Percentiles rank a stretch among this genome's conserved stretches.
These are phyloP conservation scores for Orchesellides sinensis DNA, from an alignment of 2,888 invertebrate species.

Conservation along the genomic window DNA sequence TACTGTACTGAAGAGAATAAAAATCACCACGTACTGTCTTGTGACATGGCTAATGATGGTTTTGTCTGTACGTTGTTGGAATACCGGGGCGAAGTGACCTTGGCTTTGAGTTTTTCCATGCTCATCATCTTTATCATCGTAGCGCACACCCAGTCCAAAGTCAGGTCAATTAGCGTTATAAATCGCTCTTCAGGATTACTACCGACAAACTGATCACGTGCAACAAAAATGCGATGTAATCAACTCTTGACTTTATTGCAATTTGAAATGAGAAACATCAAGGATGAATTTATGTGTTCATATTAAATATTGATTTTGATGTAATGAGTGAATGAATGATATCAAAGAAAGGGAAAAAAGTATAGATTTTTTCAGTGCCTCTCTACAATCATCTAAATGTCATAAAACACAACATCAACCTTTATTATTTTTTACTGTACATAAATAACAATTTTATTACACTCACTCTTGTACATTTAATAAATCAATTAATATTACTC, in stretches of 20 bases:
- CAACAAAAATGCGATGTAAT: too few relatives aligned
- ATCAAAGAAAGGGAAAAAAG: neutral
- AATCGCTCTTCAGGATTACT: too few relatives aligned
- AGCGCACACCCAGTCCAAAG: too few relatives aligned
- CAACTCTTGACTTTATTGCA: neutral
- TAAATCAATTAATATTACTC: neutral
- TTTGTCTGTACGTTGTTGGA: too few relatives aligned
- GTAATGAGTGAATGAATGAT: neutral
- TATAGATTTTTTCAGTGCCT: neutral
- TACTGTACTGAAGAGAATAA: too few relatives aligned
- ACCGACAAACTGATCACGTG: too few relatives aligned
- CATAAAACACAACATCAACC: constrained; percentile 6
- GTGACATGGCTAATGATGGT: too few relatives aligned
- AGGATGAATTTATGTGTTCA: neutral
- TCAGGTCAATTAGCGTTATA: too few relatives aligned
- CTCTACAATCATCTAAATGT: neutral
- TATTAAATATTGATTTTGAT: neutral
- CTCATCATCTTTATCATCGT: too few relatives aligned
- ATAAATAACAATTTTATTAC: constrained; percentile 39
- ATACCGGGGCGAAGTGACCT: too few relatives aligned
- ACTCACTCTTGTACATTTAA: constrained; percentile 1
- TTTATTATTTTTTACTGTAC: constrained; percentile 29
- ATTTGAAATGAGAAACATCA: neutral
- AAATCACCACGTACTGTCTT: too few relatives aligned
- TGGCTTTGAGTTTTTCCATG: too few relatives aligned